A percentile compares a stretch with the other conserved stretches of the same genome.
These are phyloP conservation scores for Gracilinanus agilis DNA, from an alignment of 2,113 vertebrate species.

Conservation along the genomic window DNA sequence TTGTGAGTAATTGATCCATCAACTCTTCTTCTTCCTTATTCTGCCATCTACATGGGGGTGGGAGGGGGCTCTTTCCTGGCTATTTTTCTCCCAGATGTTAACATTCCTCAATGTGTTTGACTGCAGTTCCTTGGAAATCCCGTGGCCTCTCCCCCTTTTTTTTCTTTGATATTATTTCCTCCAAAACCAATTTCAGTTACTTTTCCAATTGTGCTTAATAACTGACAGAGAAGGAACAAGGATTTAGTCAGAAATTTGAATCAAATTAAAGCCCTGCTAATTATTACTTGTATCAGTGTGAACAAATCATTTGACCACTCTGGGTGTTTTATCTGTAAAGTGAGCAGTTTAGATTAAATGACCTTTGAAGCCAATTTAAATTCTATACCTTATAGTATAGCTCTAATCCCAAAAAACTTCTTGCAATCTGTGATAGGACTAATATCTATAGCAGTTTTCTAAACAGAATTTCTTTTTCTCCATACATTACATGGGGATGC, in stretches of 20 bases:
- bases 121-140: slow-evolving; percentile 59
- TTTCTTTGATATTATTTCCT: slow-evolving; percentile 25
- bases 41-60: slow-evolving; percentile 64
- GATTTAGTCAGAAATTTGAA: not conserved
- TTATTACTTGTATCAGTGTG: not conserved
- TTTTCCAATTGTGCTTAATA: slow-evolving; percentile 34
- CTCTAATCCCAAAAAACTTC: not conserved
- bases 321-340: not conserved
- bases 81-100: slow-evolving; percentile 74
- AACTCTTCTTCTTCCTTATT: slow-evolving; percentile 48
- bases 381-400: not conserved
- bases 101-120: slow-evolving; percentile 71
- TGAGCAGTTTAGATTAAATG: not conserved
- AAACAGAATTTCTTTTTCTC: not conserved
- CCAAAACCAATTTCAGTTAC: slow-evolving; percentile 12
- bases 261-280: not conserved
- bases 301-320: not conserved
- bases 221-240: not conserved
- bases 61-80: slow-evolving; percentile 68
- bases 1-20: slow-evolving; percentile 75
- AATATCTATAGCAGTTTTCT: not conserved
- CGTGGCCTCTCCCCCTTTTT: slow-evolving; percentile 41
- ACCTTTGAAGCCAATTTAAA: not conserved
- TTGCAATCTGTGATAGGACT: not conserved
- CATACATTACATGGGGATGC: not conserved